Conservation (phyloP, 2,888 invertebrate genomes). For the Agrochola lota region DNA sequence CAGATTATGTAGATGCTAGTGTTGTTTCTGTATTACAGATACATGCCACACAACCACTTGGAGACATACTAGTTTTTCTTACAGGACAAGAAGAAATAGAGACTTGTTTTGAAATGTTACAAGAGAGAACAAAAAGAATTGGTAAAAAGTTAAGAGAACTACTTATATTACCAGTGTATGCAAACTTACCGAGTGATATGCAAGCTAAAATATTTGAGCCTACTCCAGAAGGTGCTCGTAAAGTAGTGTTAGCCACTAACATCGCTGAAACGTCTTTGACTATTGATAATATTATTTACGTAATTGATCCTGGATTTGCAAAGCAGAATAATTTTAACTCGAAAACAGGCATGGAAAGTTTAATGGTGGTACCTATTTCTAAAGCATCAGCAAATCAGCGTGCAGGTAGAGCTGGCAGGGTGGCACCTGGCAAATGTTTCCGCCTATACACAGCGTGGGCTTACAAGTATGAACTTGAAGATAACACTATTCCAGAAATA, state of each 20-base stretch:
- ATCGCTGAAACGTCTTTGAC: conserved; percentile 99
- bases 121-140: conserved; percentile 97
- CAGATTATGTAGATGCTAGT: conserved; percentile 99
- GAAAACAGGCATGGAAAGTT: conserved; percentile 99
- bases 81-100: conserved; percentile 98
- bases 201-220: conserved; percentile 99
- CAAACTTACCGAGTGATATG: conserved; percentile 99
- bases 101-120: conserved; percentile 96
- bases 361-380: conserved; percentile 99
- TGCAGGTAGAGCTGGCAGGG: conserved; percentile 98
- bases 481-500: conserved; percentile 99
- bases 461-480: conserved; percentile 99
- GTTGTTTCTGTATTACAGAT: conserved; percentile 99
- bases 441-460: conserved; percentile 99
- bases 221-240: conserved; percentile 98
- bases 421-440: conserved; percentile 99
- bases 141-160: conserved; percentile 98
- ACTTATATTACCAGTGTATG: conserved; percentile 98
- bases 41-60: conserved; percentile 98
- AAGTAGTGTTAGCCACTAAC: conserved; percentile 99
- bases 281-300: conserved; percentile 99
- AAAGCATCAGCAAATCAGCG: conserved; percentile 99
- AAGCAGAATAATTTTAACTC: conserved; percentile 99
- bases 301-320: conserved; percentile 99
- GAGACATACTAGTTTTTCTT: conserved; percentile 98